Conservation (phyloP, 2,113 vertebrate species). For the Siniperca knerii region DNA sequence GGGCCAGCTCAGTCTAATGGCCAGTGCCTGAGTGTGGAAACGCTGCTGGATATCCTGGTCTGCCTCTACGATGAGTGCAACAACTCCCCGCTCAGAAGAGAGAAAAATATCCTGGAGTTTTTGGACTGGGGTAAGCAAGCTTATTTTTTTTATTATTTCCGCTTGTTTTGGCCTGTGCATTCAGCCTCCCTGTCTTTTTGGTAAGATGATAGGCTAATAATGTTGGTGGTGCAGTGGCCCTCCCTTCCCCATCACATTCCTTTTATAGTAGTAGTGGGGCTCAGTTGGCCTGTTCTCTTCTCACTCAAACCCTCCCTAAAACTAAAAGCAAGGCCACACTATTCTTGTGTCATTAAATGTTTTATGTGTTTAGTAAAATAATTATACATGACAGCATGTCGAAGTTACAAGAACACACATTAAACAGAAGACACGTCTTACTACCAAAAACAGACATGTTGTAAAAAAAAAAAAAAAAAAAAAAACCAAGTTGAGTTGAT, state of each 20-base stretch:
- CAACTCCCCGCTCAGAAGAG: constrained; percentile 94
- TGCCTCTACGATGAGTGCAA: constrained; percentile 99
- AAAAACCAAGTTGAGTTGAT: background rate
- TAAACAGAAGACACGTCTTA: background rate
- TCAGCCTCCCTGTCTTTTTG: constrained; percentile 52
- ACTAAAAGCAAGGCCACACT: constrained; percentile 26
- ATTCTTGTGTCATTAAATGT: constrained; percentile 22
- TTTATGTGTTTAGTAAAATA: constrained; percentile 28
- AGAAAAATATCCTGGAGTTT: constrained; percentile 97
- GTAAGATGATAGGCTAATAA: constrained; percentile 68
- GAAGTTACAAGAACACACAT: background rate
- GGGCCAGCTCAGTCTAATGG: constrained; percentile 91
- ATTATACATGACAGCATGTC: background rate
- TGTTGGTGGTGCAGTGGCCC: constrained; percentile 76
- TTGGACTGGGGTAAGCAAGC: constrained; percentile 94
- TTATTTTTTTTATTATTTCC: background rate
- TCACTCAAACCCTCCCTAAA: constrained; percentile 52
- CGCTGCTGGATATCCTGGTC: constrained; percentile 96
- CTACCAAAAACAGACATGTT: constrained; percentile 28
- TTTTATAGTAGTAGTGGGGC: constrained; percentile 79
- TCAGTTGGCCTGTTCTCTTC: constrained; percentile 67
- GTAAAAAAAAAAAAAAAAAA: background rate
- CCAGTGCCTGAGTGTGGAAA: constrained; percentile 96
- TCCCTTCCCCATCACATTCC: constrained; percentile 79
- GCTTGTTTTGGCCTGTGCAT: constrained; percentile 17